Evolutionary conservation across 2,888 invertebrate genomes (phyloP), one percentile per base, ranked within the genome.

Genomic region (Chromoteleia sp.): DNA sequence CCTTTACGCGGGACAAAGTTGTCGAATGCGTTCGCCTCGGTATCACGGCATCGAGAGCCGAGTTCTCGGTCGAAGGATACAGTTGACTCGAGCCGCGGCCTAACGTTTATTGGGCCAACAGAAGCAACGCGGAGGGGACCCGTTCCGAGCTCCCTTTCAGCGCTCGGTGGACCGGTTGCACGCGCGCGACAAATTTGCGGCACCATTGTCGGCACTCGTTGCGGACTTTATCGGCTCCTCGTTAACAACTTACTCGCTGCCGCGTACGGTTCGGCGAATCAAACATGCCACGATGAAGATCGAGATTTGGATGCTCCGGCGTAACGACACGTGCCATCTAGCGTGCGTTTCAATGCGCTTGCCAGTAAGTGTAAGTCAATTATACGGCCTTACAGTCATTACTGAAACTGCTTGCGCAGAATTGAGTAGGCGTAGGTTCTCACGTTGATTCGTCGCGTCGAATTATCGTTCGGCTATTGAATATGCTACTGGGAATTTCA

Each of bases 41-140:
- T 25, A 6, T 25, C 25, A 25, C 25, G 25, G 25, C 54, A 54
- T 58, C 83, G 74, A 58, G 61, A 75, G 67, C 75, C 70, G 78
- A 78, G 78, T 84, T 67, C 81, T 85, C 81, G 82, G 84, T 85
- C 81, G 82, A 83, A 79, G 80, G 83, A 83, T 77, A 81, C 85
- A 82, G 81, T 85, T 85, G 86, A 85, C 83, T 86, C 85, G 67
- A 70, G 73, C 70, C 84, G 70, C 76, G 73, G 67, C 48, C 59
- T 71, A 68, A 82, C 83, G 84, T 84, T 87, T 86, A 86, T 87
- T 86, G 85, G 82, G 75, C 84, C 87, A 86, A 87, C 86, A 85
- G 52, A 45, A 41, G 33, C 8, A 12, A 1, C 10, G 30, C 0
- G 14, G 25, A 8, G 39, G 14, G 25, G 58, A 14, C n/a, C 25